Evolutionary conservation across 2,888 invertebrate genomes (phyloP).

Genomic region (Stomorhina lunata): DNA sequence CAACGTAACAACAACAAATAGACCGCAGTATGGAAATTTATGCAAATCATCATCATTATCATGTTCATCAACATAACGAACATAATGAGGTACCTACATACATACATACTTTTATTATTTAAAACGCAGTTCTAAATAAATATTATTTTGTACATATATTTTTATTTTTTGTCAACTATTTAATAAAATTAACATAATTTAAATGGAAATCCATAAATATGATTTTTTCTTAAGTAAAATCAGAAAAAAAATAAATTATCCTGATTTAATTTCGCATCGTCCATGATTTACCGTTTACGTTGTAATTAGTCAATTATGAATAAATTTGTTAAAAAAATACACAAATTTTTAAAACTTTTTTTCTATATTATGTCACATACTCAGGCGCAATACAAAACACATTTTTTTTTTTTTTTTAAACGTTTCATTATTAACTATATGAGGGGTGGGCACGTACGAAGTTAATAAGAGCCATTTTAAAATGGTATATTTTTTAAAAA

Average conservation of each 20-base stretch:
- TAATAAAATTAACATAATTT: constrained; percentile 6
- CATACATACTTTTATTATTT: constrained; percentile 34
- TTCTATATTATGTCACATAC: too few species aligned
- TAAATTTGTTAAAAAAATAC: neutral
- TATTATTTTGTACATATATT: neutral
- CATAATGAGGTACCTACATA: too few species aligned
- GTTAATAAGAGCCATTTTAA: too few species aligned
- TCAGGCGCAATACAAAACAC: too few species aligned
- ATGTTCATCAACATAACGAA: neutral
- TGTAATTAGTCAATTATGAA: constrained; percentile 7
- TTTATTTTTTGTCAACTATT: neutral
- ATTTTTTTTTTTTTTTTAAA: too few species aligned
- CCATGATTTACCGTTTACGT: neutral
- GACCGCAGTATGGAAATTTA: constrained; percentile 6
- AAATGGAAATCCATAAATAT: constrained; percentile 5
- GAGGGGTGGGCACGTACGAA: too few species aligned
- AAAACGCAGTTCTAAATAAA: constrained; percentile 16
- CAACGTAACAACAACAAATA: constrained; percentile 2
- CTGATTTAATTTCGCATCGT: neutral
- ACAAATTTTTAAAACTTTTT: too few species aligned
- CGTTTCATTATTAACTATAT: too few species aligned
- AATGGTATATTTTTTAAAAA: too few species aligned
- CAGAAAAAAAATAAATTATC: neutral
- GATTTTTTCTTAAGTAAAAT: constrained; percentile 1
- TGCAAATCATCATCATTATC: neutral